Percentiles rank a stretch among this genome's conserved stretches.
These are phyloP conservation scores for Meteorus cinctellus DNA, from an alignment of 2,888 invertebrate genomes.

Conservation along the genomic window DNA sequence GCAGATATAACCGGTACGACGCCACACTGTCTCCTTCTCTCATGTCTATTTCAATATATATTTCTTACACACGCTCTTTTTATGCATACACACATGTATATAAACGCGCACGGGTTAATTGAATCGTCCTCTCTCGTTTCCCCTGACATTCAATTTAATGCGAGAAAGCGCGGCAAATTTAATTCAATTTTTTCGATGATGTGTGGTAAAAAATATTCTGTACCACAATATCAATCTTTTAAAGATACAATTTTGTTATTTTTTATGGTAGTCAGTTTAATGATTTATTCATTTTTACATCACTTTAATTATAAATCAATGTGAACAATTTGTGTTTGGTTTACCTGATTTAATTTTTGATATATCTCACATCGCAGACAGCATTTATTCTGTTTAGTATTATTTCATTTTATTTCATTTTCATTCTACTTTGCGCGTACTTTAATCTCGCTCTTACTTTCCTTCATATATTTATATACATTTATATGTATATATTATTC, in stretches of 20 bases:
- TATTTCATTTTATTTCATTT: not conserved
- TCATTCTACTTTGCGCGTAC: too few relatives aligned
- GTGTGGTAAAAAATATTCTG: not conserved
- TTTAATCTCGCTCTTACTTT: too few relatives aligned
- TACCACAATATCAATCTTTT: not conserved
- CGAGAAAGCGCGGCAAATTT: constrained; percentile 25
- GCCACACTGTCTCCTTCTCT: not conserved
- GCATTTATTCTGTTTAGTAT: not conserved
- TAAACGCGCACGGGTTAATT: constrained; percentile 26
- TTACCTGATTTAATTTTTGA: constrained; percentile 1
- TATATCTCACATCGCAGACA: not conserved
- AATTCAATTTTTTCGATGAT: constrained; percentile 10
- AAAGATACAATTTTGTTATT: not conserved
- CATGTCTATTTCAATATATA: not conserved
- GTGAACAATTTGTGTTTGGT: constrained; percentile 15
- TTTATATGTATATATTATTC: not conserved
- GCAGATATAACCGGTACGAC: constrained; percentile 17
- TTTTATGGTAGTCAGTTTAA: not conserved
- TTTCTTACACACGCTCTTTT: not conserved
- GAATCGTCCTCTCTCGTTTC: constrained; percentile 35
- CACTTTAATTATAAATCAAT: constrained; percentile 3
- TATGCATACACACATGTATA: not conserved
- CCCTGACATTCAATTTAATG: constrained; percentile 37
- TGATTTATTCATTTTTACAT: not conserved
- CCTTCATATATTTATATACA: not conserved